Evolutionary conservation across 2,888 invertebrate genomes (phyloP).

Genomic region (Aspidapion aeneum): DNA sequence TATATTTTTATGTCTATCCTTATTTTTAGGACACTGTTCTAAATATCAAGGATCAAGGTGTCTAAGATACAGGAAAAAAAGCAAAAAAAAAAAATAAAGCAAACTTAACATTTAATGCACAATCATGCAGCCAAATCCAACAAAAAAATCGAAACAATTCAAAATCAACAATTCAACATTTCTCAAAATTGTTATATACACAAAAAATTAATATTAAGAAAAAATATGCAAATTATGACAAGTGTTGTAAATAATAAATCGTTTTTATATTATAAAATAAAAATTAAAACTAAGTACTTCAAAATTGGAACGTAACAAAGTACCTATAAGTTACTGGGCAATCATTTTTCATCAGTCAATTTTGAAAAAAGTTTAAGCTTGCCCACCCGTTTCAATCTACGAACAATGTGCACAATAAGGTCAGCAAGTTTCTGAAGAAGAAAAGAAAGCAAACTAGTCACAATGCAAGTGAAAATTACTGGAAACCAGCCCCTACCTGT

Average conservation of each 20-base stretch:
- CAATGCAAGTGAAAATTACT: slow-evolving; percentile 40
- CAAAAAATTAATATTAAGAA: slow-evolving; percentile 21
- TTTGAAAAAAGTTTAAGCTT: slow-evolving; percentile 28
- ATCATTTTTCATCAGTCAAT: no score
- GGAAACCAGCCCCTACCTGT: slow-evolving; percentile 46
- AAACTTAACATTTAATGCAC: slow-evolving; percentile 37
- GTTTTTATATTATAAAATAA: slow-evolving; percentile 19
- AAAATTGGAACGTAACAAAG: no score
- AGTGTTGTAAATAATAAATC: slow-evolving; percentile 16
- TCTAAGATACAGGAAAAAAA: slow-evolving; percentile 18
- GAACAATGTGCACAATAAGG: slow-evolving; percentile 37
- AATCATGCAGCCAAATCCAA: slow-evolving; percentile 37
- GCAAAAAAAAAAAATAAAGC: slow-evolving; percentile 31
- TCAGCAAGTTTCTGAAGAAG: slow-evolving; percentile 39
- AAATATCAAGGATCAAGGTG: background rate
- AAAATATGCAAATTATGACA: slow-evolving; percentile 22
- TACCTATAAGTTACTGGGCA: no score
- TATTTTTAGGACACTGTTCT: no score
- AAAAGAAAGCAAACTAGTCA: slow-evolving; percentile 41
- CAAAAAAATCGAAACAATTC: no score
- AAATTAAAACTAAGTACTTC: slow-evolving; percentile 14
- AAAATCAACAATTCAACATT: no score
- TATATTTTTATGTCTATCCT: no score
- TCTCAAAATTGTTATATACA: slow-evolving; percentile 38
- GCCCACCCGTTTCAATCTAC: slow-evolving; percentile 34